Base-by-base conservation (phyloP, 1,140 invertebrate species). In the Diuraphis noxia region DNA sequence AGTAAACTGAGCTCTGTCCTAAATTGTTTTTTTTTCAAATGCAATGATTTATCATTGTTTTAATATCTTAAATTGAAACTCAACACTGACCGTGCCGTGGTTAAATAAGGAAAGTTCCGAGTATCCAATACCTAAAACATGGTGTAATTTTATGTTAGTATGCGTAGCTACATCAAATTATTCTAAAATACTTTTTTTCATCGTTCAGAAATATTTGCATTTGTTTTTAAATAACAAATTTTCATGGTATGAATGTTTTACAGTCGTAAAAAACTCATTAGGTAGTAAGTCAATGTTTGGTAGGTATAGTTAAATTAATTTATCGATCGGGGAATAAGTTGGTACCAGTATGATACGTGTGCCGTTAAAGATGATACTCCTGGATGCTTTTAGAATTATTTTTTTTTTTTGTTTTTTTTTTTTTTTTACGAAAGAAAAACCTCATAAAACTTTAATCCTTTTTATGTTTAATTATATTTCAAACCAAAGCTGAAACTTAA, bases 371-470 rank as follows among this genome's bases (percentile, higher is more conserved):
- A 19, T 21, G 1, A 19, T 21, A 25, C 25, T 85, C 17, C n/a
- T 72, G 56, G 13, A 72, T 72, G 5, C n/a, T 72, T n/a, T 72
- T 34, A n/a, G 56, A 21, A 34, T 46, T 85, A 49, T 46, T 46
- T 21, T 4, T 43, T 85, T 85, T 49, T 46, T 46, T 49, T n/a
- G n/a, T n/a, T n/a, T 46, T 46, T 21, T 4, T 43, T 85, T 85
- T 49, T 46, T 46, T 49, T 85, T 46, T 46, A 34, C 41, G 5
- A 34, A 46, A 46, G 13, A 34, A 85, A n/a, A n/a, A 85, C 49
- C 43, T 43, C 30, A 34, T 85, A 85, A 84, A 85, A 85, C 84
- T 85, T 46, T 72, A 85, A 46, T 46, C 41, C 43, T 85, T 40
- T 84, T 43, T 46, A 49, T 19, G n/a, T 46, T 85, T 46, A 85